phyloP scores from a whole-genome alignment of 1,140 invertebrate species.

The Cydia pomonella region DNA sequence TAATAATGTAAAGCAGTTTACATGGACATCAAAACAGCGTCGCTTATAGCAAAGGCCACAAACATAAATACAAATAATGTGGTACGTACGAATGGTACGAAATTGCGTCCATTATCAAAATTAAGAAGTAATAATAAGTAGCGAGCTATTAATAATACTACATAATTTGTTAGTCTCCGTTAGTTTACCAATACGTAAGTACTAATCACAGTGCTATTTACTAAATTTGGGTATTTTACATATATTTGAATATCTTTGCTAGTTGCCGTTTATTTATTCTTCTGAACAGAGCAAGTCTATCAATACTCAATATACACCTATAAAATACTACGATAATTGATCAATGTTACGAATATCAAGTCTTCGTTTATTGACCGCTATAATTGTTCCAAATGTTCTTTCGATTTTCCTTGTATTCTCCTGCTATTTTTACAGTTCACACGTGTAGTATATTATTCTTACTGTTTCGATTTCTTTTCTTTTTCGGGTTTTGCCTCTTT shows the following conservation, averaged over 20 bases:
- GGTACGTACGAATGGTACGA: slow-evolving; percentile 5
- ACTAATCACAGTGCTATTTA: slow-evolving; percentile 10
- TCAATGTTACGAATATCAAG: not conserved
- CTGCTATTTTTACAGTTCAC: not conserved
- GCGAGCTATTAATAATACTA: slow-evolving; percentile 17
- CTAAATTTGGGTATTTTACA: not conserved
- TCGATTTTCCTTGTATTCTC: not conserved
- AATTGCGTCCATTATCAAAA: slow-evolving; percentile 19
- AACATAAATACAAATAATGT: not conserved
- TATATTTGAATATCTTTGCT: not conserved
- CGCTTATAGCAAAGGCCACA: not conserved
- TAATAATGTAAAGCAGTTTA: slow-evolving; percentile 18
- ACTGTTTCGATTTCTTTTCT: slow-evolving; percentile 66
- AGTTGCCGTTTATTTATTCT: not conserved
- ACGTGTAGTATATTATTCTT: not conserved
- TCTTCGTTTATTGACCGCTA: not conserved
- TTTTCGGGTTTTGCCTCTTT: slow-evolving; percentile 63
- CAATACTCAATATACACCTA: not conserved
- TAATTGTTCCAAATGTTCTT: not conserved
- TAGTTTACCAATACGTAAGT: slow-evolving; percentile 18
- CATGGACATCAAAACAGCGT: not conserved
- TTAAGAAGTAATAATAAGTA: not conserved
- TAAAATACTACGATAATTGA: slow-evolving; percentile 1
- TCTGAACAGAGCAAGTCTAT: not conserved
- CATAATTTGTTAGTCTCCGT: slow-evolving; percentile 1